Conservation (phyloP, 2,797 vertebrate species). For the Enteromius trimaculatus region DNA sequence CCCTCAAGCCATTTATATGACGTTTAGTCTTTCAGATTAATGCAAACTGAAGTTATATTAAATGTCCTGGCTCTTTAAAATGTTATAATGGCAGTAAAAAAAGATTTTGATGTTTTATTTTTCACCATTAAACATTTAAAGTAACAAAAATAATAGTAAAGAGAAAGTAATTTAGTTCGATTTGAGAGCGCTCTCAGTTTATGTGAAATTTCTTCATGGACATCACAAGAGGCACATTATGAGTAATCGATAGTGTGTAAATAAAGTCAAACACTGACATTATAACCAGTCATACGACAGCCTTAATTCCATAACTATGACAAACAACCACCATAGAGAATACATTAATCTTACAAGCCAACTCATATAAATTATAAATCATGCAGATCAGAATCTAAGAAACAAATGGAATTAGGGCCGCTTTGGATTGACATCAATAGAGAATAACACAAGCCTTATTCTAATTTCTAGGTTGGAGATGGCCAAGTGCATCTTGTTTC, state of each 20-base stretch:
- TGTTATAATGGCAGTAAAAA: too few relatives aligned
- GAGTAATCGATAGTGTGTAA: not conserved
- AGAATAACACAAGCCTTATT: constrained; percentile 20
- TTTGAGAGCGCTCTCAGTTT: not conserved
- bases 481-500: constrained; percentile 14
- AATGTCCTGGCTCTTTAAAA: too few relatives aligned
- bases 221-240: not conserved
- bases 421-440: not conserved
- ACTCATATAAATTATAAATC: constrained; percentile 5
- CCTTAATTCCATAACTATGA: not conserved
- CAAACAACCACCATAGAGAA: not conserved
- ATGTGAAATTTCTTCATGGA: not conserved
- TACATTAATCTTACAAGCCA: not conserved
- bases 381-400: not conserved
- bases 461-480: constrained; percentile 25
- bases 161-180: not conserved
- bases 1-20: too few relatives aligned
- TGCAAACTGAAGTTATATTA: too few relatives aligned
- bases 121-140: too few relatives aligned
- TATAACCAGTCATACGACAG: not conserved
- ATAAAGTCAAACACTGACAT: constrained; percentile 4
- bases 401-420: not conserved
- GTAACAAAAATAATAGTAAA: too few relatives aligned
- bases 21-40: too few relatives aligned
- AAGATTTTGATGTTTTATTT: too few relatives aligned